Evolutionary conservation across 2,888 invertebrate genomes (phyloP).

Genomic region (Oasisia sp.): DNA sequence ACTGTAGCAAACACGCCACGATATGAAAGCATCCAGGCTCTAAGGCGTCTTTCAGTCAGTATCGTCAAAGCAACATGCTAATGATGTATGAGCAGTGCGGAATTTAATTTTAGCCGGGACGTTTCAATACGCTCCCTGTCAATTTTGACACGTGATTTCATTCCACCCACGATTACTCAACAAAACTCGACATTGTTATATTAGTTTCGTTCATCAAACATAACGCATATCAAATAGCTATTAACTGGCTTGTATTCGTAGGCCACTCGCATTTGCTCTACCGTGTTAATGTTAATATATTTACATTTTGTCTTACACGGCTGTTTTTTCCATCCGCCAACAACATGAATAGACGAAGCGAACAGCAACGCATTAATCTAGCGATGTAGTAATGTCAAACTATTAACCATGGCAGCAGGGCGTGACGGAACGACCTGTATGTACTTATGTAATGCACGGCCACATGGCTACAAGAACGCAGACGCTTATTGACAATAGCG

Average conservation of each 20-base stretch:
- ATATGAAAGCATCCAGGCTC: neutral
- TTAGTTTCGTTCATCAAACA: neutral
- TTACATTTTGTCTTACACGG: neutral
- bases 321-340: neutral
- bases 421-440: neutral
- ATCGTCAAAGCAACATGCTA: neutral
- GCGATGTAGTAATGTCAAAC: neutral
- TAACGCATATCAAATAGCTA: neutral
- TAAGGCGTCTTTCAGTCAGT: neutral
- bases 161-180: neutral
- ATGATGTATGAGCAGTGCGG: neutral
- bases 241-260: neutral
- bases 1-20: too few relatives aligned
- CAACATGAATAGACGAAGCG: neutral
- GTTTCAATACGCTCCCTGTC: neutral
- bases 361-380: neutral
- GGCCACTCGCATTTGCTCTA: neutral
- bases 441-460: neutral
- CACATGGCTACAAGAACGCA: neutral
- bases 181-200: neutral
- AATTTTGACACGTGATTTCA: neutral
- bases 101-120: neutral
- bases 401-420: neutral
- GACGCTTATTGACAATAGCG: neutral
- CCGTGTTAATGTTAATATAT: slow-evolving; percentile 1